Evolutionary conservation across 2,888 invertebrate species (phyloP), one percentile per base, ranked within the genome.

Genomic region (Tenthredo mesomela): DNA sequence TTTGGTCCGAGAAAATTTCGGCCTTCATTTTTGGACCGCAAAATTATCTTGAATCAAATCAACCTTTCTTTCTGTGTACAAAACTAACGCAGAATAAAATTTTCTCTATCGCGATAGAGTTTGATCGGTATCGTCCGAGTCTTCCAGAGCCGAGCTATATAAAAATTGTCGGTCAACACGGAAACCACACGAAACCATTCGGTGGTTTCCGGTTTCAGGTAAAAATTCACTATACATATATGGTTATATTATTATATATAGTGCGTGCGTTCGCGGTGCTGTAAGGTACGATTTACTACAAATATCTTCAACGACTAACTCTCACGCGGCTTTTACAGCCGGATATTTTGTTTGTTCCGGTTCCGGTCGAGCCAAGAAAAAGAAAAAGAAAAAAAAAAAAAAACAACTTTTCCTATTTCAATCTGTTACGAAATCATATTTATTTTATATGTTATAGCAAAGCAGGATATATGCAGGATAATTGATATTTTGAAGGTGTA

Each of bases 141-240:
- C 18, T 21, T 9, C 2, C 33, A 61, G 25, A 61, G 21, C 70
- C 40, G 70, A 40, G 18, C 18, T 70, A n/a, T n/a, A n/a, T n/a
- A 37, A 70, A 70, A 70, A 70, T 70, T 70, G 37, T 37, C 40
- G 33, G 70, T 70, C 9, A 70, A 40, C 70, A 70, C 70, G 70
- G n/a, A 40, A 70, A 70, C 37, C 70, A 1, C 54, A 54, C 54
- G 54, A 54, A 54, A 54, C 54, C 61, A 61, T 70, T 70, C 40
- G 9, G 70, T 37, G 70, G 70, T 70, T 37, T 70, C n/a, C 70
- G 7, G 6, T 61, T 25, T 61, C 61, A 61, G 61, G 25, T 3
- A 61, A 61, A 25, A 67, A 25, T 67, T 25, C 3, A 33, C 67
- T 67, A 67, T 33, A 33, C 29, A 1, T 29, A 10, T 67, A 37